These are phyloP conservation scores for Pocillopora damicornis DNA, from an alignment of 64 coral and sea anemone species.

Conservation along the genomic window DNA sequence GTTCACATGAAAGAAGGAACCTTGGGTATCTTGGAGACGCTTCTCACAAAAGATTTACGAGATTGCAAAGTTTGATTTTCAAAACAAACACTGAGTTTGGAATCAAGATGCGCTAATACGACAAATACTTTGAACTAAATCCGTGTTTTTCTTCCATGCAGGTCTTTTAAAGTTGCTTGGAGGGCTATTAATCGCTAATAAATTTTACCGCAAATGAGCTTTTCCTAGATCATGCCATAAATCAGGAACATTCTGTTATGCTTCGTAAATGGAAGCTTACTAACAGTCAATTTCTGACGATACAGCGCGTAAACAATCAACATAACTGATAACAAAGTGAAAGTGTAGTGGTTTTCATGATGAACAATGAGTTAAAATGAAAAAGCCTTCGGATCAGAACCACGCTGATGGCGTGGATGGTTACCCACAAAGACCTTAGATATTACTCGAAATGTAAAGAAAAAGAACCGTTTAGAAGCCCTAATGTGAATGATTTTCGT, in stretches of 20 bases:
- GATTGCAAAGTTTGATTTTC: not conserved
- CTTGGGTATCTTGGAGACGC: too few species aligned
- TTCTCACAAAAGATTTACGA: not conserved
- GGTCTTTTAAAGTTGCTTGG: not conserved
- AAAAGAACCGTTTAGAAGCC: too few species aligned
- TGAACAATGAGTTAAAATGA: not conserved
- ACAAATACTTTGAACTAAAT: not conserved
- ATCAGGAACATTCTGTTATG: not conserved
- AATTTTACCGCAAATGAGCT: not conserved
- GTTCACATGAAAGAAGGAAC: too few species aligned
- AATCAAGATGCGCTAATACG: not conserved
- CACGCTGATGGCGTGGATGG: too few species aligned
- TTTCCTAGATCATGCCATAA: not conserved
- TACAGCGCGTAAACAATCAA: not conserved
- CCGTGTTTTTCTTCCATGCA: not conserved
- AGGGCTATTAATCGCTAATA: not conserved
- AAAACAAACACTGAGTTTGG: not conserved
- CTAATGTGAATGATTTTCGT: too few species aligned
- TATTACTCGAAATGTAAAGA: too few species aligned
- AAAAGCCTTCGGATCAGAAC: too few species aligned
- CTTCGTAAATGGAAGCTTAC: not conserved
- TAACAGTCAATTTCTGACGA: not conserved
- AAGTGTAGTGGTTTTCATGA: not conserved
- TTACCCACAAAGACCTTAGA: too few species aligned
- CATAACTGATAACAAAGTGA: not conserved